Base-by-base conservation (phyloP, 2,888 invertebrate genomes). In the Zeuzera pyrina region DNA sequence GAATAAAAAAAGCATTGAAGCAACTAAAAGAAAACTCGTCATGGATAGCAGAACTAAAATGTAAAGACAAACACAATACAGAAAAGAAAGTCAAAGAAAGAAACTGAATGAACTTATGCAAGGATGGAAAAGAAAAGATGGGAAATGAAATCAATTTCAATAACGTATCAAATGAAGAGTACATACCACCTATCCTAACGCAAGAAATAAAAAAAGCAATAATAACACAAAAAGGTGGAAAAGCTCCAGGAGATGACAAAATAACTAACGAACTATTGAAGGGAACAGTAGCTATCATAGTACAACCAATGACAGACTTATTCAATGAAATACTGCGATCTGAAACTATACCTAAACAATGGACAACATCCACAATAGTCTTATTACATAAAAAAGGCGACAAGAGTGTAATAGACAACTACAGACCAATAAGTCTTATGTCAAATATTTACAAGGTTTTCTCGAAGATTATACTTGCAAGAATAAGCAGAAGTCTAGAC, bases 371-470 rank as follows among this genome's bases (percentile, higher is more conserved):
- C 1, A 39, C 36, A 3, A 41, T 43, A 7, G 31, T 39, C 5
- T 10, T 43, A 6, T 12, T 46, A n/a, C 35, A 42, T 22, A 45
- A 47, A 34, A 47, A 45, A 33, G 45, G 45, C 1, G 34, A 42
- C 10, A 39, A 30, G 26, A 32, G 31, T 8, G 39, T 43, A 19
- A 39, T 49, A 21, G 38, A 35, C 3, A 49, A 46, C 13, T 49
- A 43, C 22, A 34, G 46, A 31, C 47, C 49, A 2, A 51, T 46
- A 7, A 35, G 42, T 12, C 13, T 51, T 5, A 41, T 40, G 31
- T 37, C 45, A 5, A 38, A 38, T 16, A 12, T 49, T 2, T 46
- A 44, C 31, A 52, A 50, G 41, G 15, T 52, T 2, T 50, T 50
- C 19, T 36, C 43, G 3, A 52, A 48, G 31, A 36, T 41, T 24